A percentile compares a stretch with the other conserved stretches of the same genome.
Evolutionary conservation across 2,888 invertebrate genomes (phyloP).

Genomic region (Drosophila gaucha): DNA sequence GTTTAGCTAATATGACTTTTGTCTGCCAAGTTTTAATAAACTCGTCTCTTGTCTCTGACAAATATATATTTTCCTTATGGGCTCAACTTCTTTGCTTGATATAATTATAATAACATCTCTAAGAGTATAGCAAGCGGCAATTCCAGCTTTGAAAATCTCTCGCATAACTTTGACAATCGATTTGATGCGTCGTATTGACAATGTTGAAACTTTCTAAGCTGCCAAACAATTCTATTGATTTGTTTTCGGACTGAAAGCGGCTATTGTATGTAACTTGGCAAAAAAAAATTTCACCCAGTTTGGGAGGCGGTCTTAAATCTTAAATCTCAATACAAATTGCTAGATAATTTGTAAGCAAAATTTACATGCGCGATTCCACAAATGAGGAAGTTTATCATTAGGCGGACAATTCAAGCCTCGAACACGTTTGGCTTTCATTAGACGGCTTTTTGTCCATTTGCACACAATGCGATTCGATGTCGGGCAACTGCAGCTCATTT

Average conservation of each 20-base stretch:
- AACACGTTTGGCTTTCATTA: conserved; percentile 52
- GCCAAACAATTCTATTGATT: conserved; percentile 50
- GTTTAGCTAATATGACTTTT: no score
- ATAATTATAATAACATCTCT: conserved; percentile 2
- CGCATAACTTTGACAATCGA: conserved; percentile 34
- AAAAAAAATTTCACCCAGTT: conserved; percentile 54
- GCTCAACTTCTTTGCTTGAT: neutral
- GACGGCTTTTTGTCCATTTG: conserved; percentile 50
- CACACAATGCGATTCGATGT: conserved; percentile 37
- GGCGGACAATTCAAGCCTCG: conserved; percentile 50
- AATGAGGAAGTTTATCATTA: conserved; percentile 75
- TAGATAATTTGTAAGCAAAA: conserved; percentile 22
- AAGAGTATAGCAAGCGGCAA: conserved; percentile 13
- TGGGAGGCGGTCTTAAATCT: conserved; percentile 24
- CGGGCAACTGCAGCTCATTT: conserved; percentile 48
- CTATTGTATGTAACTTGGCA: conserved; percentile 20
- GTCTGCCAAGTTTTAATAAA: no score
- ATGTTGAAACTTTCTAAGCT: conserved; percentile 67
- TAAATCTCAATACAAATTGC: conserved; percentile 42
- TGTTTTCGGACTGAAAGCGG: conserved; percentile 14
- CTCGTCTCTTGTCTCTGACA: neutral
- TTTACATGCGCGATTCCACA: conserved; percentile 51
- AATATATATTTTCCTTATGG: neutral
- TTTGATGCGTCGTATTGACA: conserved; percentile 12
- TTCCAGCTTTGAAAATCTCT: conserved; percentile 33